phyloP scores from a whole-genome alignment of 2,888 invertebrate genomes.

The Ormyrus labotus region DNA sequence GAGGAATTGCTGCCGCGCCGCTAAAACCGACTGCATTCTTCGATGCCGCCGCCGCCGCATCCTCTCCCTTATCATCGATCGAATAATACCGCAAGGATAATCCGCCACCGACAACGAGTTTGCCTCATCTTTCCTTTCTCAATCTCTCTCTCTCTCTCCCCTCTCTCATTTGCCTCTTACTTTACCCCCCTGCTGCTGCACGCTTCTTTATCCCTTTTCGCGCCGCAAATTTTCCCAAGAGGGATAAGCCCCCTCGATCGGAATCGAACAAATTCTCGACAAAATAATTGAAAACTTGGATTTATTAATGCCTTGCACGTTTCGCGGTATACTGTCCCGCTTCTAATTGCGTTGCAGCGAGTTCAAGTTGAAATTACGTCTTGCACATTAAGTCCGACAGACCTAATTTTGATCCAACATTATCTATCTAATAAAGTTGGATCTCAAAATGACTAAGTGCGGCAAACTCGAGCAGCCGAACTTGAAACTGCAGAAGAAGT shows the following conservation, averaged over 20 bases:
- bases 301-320: no score
- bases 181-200: neutral
- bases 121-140: slow-evolving; percentile 12
- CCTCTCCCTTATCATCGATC: slow-evolving; percentile 20
- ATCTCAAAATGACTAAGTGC: slow-evolving; percentile 10
- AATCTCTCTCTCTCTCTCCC: no score
- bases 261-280: no score
- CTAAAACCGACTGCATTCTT: slow-evolving; percentile 8
- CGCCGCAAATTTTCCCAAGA: neutral
- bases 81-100: slow-evolving; percentile 46
- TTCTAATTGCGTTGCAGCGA: no score
- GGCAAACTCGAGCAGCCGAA: neutral
- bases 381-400: slow-evolving; percentile 7
- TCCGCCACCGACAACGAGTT: slow-evolving; percentile 29
- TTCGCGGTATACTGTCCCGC: no score
- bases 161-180: neutral
- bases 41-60: neutral
- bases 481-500: neutral
- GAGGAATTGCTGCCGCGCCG: slow-evolving; percentile 25
- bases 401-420: slow-evolving; percentile 13
- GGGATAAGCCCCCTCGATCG: neutral
- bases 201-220: neutral
- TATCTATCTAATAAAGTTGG: slow-evolving; percentile 7
- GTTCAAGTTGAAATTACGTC: slow-evolving; percentile 16
- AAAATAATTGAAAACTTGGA: no score